Base-by-base conservation (phyloP, 2,113 vertebrate genomes). In the Carettochelys insculpta region DNA sequence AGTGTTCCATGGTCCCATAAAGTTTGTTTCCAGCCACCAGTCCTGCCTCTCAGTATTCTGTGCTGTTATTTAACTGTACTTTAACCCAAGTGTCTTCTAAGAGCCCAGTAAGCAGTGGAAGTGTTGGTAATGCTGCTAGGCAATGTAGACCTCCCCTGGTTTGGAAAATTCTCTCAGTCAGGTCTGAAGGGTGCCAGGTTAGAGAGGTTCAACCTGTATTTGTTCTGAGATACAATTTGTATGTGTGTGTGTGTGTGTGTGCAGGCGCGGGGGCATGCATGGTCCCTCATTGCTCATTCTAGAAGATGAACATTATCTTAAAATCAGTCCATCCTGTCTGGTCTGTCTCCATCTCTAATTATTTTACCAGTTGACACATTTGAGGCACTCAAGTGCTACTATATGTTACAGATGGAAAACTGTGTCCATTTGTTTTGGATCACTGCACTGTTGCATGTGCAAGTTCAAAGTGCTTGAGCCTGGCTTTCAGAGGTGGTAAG, bases 381-480 rank as follows among this genome's bases (percentile, higher is more conserved):
- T 4, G 6, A 82, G 11, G 52, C 20, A 54, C 22, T 0, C 34
- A 65, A 16, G 34, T 65, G 17, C 34, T 45, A 7, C 34, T 29
- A 16, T 1, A 73, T 10, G 10, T 54, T 34, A 65, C 48, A 1
- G 5, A 2, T 1, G 4, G 1, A 20, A 41, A 16, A 27, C 20
- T 48, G 2, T 27, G 5, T 80, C 58, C 11, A 31, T 5, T 41
- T 41, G 1, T 31, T 14, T 45, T 71, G 7, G 6, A 45, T 31
- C 4, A 6, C 19, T 22, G 24, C 76, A 58, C 34, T 4, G 76
- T 34, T 87, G 56, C 73, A 5, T 68, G 43, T 52, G 34, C 8
- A 61, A 48, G 3, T 12, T 27, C 50, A 38, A 3, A 19, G 1
- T 24, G 2, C 38, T 27, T 1, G 0, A 51, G 5, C 16, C 19